A percentile compares a stretch with the other conserved stretches of the same genome.
These are phyloP conservation scores for Bimastos eiseni DNA, from an alignment of 2,888 invertebrate genomes.

Conservation along the genomic window DNA sequence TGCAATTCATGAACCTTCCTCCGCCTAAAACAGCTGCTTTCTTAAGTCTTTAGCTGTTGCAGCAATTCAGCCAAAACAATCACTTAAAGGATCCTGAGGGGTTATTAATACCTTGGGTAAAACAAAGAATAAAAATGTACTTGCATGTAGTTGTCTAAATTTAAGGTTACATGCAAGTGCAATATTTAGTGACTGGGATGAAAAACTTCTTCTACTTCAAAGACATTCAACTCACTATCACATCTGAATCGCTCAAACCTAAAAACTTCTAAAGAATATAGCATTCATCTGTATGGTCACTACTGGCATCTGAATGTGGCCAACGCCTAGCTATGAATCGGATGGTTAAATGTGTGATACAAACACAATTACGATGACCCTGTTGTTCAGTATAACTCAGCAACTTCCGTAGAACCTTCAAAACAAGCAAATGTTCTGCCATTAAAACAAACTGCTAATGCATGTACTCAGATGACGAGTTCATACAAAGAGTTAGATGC, in stretches of 20 bases:
- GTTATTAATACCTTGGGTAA: too few species aligned
- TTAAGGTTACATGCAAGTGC: not conserved
- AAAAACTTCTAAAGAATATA: not conserved
- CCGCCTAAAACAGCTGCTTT: too few species aligned
- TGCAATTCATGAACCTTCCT: too few species aligned
- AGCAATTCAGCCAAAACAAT: not conserved
- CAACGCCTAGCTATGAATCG: not conserved
- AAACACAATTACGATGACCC: not conserved
- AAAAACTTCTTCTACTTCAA: too few species aligned
- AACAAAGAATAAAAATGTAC: too few species aligned
- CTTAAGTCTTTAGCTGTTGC: not conserved
- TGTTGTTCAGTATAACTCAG: conserved; percentile 13
- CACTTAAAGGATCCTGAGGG: too few species aligned
- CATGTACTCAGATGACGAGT: not conserved
- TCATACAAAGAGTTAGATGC: not conserved
- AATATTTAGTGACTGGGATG: too few species aligned
- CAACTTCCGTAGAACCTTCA: not conserved
- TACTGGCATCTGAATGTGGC: not conserved
- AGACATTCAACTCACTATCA: not conserved
- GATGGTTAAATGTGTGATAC: not conserved
- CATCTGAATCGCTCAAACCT: not conserved
- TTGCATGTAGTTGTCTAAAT: not conserved
- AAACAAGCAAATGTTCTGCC: not conserved
- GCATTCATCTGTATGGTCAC: not conserved
- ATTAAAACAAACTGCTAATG: not conserved